Percentiles rank a stretch among this genome's conserved stretches.
phyloP scores from a whole-genome alignment of 2,113 vertebrate genomes.

The Glaucomys volans region DNA sequence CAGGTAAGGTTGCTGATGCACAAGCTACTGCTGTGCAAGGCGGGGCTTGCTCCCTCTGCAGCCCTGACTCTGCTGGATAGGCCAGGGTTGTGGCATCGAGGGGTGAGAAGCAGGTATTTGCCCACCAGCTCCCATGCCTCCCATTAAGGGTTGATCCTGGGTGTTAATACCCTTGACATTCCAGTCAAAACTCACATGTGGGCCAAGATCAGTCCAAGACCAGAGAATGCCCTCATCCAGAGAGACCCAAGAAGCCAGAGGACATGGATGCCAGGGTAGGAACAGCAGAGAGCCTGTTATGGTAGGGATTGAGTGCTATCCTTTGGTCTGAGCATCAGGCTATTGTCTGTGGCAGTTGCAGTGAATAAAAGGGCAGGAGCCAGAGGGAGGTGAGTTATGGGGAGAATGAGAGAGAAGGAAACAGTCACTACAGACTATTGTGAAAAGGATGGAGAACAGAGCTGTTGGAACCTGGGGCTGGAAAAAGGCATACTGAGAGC shows the following conservation, averaged over 20 bases:
- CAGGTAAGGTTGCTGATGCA: neutral
- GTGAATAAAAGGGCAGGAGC: neutral
- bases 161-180: neutral
- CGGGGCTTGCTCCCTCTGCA: neutral
- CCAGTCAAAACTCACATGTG: neutral
- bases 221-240: neutral
- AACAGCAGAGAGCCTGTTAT: neutral
- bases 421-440: neutral
- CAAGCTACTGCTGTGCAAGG: no score
- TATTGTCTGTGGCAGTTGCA: neutral
- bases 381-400: neutral
- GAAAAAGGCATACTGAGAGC: neutral
- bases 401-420: neutral
- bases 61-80: neutral
- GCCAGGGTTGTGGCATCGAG: neutral
- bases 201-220: neutral
- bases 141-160: neutral
- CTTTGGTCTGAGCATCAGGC: neutral
- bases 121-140: neutral
- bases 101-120: neutral
- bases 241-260: neutral
- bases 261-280: neutral
- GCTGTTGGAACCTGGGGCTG: neutral
- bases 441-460: neutral
- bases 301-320: no score